Evolutionary conservation across 2,888 invertebrate species (phyloP), one percentile per base, ranked within the genome.

Genomic region (Julus scanicus): DNA sequence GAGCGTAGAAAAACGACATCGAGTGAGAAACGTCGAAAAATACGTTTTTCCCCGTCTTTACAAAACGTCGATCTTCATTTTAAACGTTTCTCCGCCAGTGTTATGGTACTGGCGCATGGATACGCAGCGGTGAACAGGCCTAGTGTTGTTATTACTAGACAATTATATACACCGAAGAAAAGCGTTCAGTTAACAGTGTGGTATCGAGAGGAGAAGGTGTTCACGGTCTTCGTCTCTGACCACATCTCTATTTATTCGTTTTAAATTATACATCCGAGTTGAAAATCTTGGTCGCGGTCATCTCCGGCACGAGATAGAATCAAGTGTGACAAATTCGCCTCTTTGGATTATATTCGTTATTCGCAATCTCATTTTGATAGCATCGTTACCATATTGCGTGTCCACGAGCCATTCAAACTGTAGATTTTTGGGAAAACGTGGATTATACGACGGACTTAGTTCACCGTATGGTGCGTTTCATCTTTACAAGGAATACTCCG

Each of bases 61-160:
- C 53, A 3, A 1, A 53, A 9, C 53, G 53, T 17, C 17, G 11
- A 53, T 3, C 17, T 0, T 53, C 17, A 13, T 53, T 53, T 53
- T 53, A 0, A 3, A 17, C 53, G 53, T 53, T 53, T 53, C 0
- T 53, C 9, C 2, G 13, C 13, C 53, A 53, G 53, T 53, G 53
- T 53, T 53, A 53, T 53, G 53, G 53, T 53, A 13, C 17, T 2
- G n/a, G 63, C 63, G 63, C n/a, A 63, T 17, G 63, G 4, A n/a
- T 17, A 63, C 63, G 0, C 2, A 4, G 8, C 17, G 63, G 63
- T 63, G 63, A n/a, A 5, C n/a, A 63, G 63, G 2, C 63, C 63
- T 20, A 63, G 63, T 63, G 63, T 63, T 63, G 63, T 63, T 63
- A 63, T 63, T 63, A 63, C 63, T 63, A 63, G 63, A 63, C 63